Conservation (phyloP, 2,888 invertebrate species). For the Euzophera pinguis region DNA sequence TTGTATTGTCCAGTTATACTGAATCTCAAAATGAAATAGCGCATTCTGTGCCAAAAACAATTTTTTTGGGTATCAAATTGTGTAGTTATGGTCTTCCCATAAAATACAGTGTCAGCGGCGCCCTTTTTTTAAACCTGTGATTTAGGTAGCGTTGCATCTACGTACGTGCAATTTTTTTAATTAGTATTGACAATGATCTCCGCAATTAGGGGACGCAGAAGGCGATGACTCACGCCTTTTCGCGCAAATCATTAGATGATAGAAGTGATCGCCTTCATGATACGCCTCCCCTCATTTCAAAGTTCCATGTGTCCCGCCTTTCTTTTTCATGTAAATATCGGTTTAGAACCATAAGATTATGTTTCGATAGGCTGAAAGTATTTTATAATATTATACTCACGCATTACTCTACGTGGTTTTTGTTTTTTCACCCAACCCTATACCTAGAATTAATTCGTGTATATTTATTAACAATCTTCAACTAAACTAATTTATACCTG, state of each 20-base stretch:
- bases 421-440: slow-evolving; percentile 19
- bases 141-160: slow-evolving; percentile 14
- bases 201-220: slow-evolving; percentile 11
- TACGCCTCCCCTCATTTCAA: slow-evolving; percentile 35
- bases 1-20: no score
- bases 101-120: neutral
- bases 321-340: slow-evolving; percentile 67
- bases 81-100: neutral
- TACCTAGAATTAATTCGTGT: neutral
- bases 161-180: slow-evolving; percentile 14
- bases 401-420: slow-evolving; percentile 39
- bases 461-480: no score
- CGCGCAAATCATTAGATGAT: slow-evolving; percentile 19
- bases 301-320: slow-evolving; percentile 58
- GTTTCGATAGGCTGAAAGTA: slow-evolving; percentile 75
- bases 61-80: neutral
- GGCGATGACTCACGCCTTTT: slow-evolving; percentile 1
- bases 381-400: slow-evolving; percentile 77
- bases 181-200: slow-evolving; percentile 9
- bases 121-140: slow-evolving; percentile 13
- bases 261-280: slow-evolving; percentile 13
- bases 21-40: no score
- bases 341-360: slow-evolving; percentile 71
- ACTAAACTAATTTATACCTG: no score
- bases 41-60: no score